Evolutionary conservation across 2,888 invertebrate species (phyloP).

Genomic region (Nymphalis urticae): DNA sequence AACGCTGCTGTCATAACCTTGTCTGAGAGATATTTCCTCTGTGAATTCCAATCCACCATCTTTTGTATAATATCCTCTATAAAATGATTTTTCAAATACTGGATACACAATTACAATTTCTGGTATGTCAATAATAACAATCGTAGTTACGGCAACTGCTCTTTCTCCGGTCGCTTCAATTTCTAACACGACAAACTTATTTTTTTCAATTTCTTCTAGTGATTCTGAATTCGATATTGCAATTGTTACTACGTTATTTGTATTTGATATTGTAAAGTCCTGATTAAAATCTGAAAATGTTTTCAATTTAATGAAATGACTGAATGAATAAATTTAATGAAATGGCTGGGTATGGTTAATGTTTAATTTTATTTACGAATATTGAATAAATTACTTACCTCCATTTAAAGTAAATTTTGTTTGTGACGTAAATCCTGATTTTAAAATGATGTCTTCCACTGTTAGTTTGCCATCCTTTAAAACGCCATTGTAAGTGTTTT

Average conservation of each 20-base stretch:
- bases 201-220: slow-evolving; percentile 43
- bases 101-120: slow-evolving; percentile 44
- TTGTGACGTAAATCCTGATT: slow-evolving; percentile 49
- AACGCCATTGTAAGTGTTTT: slow-evolving; percentile 54
- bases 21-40: slow-evolving; percentile 46
- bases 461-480: slow-evolving; percentile 46
- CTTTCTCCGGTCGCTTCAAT: slow-evolving; percentile 55
- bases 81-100: slow-evolving; percentile 52
- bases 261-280: slow-evolving; percentile 45
- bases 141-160: slow-evolving; percentile 53
- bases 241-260: slow-evolving; percentile 46
- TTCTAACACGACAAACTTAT: slow-evolving; percentile 56
- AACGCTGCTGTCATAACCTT: slow-evolving; percentile 54
- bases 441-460: slow-evolving; percentile 51
- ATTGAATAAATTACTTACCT: slow-evolving; percentile 45
- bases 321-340: too few species aligned
- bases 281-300: slow-evolving; percentile 50
- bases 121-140: slow-evolving; percentile 51
- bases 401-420: slow-evolving; percentile 53
- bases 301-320: not conserved
- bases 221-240: slow-evolving; percentile 42
- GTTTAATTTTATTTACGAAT: not conserved
- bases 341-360: too few species aligned
- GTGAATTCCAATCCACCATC: slow-evolving; percentile 46
- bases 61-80: slow-evolving; percentile 50